These are phyloP conservation scores for Clostera curtula DNA, from an alignment of 2,888 invertebrate species.

Conservation along the genomic window DNA sequence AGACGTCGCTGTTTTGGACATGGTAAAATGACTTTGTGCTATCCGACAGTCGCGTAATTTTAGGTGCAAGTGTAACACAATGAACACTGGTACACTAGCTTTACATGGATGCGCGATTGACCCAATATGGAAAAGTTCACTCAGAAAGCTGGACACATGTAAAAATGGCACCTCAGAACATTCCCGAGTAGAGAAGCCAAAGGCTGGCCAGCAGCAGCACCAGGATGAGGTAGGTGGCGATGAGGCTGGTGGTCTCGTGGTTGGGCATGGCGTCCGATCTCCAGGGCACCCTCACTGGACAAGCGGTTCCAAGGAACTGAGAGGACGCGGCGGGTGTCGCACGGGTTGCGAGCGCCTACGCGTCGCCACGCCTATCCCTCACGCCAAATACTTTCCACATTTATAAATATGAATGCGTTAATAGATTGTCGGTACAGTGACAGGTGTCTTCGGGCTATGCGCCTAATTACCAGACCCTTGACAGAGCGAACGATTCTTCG, in stretches of 20 bases:
- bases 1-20: no score
- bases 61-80: neutral
- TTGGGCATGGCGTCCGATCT: slow-evolving; percentile 52
- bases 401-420: slow-evolving; percentile 52
- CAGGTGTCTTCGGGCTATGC: slow-evolving; percentile 30
- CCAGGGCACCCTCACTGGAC: slow-evolving; percentile 49
- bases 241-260: slow-evolving; percentile 79
- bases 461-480: slow-evolving; percentile 15
- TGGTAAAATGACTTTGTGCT: neutral
- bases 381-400: slow-evolving; percentile 36
- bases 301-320: slow-evolving; percentile 54
- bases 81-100: no score
- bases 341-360: slow-evolving; percentile 34
- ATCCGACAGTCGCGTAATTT: neutral
- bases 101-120: neutral
- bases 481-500: no score
- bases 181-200: slow-evolving; percentile 80
- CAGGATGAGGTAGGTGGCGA: slow-evolving; percentile 82
- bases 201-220: slow-evolving; percentile 78
- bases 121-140: slow-evolving; percentile 1
- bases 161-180: slow-evolving; percentile 62
- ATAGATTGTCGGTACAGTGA: slow-evolving; percentile 36
- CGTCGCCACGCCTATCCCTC: slow-evolving; percentile 37
- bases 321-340: slow-evolving; percentile 31
- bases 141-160: slow-evolving; percentile 4